Conservation (phyloP, 2,797 vertebrate species). For the Gouania willdenowi region DNA sequence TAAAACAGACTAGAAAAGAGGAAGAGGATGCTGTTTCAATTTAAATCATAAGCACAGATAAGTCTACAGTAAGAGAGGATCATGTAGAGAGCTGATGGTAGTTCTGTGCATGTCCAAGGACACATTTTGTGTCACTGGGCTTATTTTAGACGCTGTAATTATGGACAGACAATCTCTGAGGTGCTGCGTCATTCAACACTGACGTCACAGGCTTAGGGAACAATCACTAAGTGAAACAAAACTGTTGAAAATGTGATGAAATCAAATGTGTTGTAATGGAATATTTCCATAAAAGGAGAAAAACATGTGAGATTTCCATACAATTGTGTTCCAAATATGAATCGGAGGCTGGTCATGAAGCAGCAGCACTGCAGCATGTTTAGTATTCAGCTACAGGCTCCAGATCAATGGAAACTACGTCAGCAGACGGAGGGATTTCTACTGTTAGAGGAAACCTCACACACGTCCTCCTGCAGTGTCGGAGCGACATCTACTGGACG, state of each 20-base stretch:
- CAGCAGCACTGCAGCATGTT: constrained; percentile 33
- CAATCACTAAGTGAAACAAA: no score
- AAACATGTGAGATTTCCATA: no score
- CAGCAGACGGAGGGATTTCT: constrained; percentile 62
- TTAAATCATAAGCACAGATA: no score
- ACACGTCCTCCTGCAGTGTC: constrained; percentile 16
- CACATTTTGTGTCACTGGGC: constrained; percentile 57
- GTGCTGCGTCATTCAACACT: constrained; percentile 62
- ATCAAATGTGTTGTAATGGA: not conserved
- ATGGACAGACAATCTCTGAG: constrained; percentile 52
- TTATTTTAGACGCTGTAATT: constrained; percentile 70
- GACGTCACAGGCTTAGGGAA: constrained; percentile 45
- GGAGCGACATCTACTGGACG: constrained; percentile 67
- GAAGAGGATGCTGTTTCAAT: no score
- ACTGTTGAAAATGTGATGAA: no score
- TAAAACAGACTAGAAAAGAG: no score
- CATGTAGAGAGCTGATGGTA: constrained; percentile 42
- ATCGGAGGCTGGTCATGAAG: no score
- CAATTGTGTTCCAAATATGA: no score
- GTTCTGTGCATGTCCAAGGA: constrained; percentile 53
- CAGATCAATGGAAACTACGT: constrained; percentile 58
- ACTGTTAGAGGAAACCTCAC: constrained; percentile 29
- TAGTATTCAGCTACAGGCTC: constrained; percentile 56
- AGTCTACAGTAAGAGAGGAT: no score
- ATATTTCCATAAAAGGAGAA: constrained; percentile 8